A percentile compares a stretch with the other conserved stretches of the same genome.
These are phyloP conservation scores for Rhizomys pruinosus DNA, from an alignment of 2,113 vertebrate genomes.

Conservation along the genomic window DNA sequence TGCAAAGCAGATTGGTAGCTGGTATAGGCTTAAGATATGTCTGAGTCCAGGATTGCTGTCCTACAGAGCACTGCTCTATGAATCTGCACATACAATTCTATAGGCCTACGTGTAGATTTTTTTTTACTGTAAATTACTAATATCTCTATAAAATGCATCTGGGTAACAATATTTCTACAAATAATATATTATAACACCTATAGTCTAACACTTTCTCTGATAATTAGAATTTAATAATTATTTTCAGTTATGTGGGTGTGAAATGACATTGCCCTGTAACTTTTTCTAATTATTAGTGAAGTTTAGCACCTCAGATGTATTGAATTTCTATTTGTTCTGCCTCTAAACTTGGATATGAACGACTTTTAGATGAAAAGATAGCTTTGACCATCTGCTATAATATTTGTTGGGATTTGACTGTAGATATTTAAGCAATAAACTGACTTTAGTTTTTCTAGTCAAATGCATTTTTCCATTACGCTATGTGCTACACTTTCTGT, in stretches of 20 bases:
- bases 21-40: no score
- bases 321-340: slow-evolving; percentile 13
- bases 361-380: background rate
- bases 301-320: background rate
- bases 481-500: background rate
- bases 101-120: background rate
- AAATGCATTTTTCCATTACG: background rate
- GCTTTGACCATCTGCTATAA: background rate
- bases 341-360: background rate
- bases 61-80: no score
- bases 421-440: slow-evolving; percentile 41
- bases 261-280: background rate
- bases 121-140: slow-evolving; percentile 9
- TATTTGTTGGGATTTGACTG: background rate
- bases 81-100: background rate
- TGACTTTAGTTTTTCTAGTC: slow-evolving; percentile 11
- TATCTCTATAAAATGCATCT: background rate
- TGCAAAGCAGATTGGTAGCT: no score
- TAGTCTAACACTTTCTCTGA: background rate
- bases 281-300: slow-evolving; percentile 21
- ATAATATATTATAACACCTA: background rate
- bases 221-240: background rate
- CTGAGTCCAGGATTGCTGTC: no score
- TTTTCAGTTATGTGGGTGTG: background rate
- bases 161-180: background rate